These are phyloP conservation scores for Hylia prasina DNA, from an alignment of 2,113 vertebrate genomes.

Conservation along the genomic window DNA sequence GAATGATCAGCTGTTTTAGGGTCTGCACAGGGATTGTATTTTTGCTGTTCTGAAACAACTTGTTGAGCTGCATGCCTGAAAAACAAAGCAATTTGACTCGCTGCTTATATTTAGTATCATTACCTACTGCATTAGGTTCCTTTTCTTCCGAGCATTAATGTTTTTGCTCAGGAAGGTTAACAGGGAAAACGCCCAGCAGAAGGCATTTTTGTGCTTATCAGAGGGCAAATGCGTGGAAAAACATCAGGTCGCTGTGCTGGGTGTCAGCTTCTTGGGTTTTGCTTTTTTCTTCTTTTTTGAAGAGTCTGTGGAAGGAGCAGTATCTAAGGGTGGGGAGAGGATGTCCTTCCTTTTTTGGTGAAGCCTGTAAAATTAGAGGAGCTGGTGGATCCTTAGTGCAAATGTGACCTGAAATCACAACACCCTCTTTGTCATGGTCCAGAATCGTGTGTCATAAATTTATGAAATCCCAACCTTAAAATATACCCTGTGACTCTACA, in stretches of 20 bases:
- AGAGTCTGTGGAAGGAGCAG: neutral
- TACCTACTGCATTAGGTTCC: conserved; percentile 18
- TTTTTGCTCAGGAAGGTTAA: conserved; percentile 53
- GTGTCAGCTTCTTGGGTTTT: neutral
- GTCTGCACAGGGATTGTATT: neutral
- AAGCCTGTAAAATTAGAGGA: neutral
- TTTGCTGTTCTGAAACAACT: neutral
- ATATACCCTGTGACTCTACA: no score
- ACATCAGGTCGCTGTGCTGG: conserved; percentile 31
- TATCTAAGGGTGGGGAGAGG: conserved; percentile 28
- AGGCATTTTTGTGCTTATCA: conserved; percentile 43
- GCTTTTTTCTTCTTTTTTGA: neutral
- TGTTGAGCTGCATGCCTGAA: neutral
- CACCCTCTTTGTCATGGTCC: neutral
- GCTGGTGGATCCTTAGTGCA: neutral
- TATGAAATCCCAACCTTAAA: neutral
- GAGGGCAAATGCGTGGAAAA: conserved; percentile 41
- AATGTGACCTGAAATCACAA: neutral
- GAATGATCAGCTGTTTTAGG: neutral
- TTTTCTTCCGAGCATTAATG: conserved; percentile 37
- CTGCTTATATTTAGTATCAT: conserved; percentile 58
- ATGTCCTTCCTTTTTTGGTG: conserved; percentile 50
- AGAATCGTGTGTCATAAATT: fast-evolving
- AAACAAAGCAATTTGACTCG: conserved; percentile 37
- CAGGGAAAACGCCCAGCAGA: conserved; percentile 51